These are phyloP conservation scores for Samia ricini DNA, from an alignment of 1,140 invertebrate genomes.

Conservation along the genomic window DNA sequence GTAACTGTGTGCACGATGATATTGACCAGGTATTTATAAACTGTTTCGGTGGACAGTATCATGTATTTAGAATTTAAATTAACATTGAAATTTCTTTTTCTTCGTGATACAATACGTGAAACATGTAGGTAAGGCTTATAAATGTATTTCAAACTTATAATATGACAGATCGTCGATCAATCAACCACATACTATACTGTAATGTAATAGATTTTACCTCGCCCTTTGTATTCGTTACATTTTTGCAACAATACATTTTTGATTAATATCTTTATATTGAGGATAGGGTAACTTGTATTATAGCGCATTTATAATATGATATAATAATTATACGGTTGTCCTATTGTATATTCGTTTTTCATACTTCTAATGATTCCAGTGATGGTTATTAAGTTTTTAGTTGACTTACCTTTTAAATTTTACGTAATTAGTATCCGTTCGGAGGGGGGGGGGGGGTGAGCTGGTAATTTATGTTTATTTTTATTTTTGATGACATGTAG, in stretches of 20 bases:
- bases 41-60: too few species aligned
- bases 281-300: neutral
- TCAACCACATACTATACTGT: neutral
- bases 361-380: neutral
- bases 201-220: neutral
- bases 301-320: neutral
- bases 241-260: neutral
- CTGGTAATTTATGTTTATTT: too few species aligned
- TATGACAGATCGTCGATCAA: neutral
- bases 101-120: neutral
- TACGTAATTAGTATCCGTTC: too few species aligned
- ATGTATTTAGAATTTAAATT: neutral
- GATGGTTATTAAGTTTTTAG: too few species aligned
- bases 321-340: neutral
- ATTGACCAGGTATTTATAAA: slow-evolving; percentile 10
- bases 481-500: too few species aligned
- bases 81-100: neutral
- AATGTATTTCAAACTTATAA: neutral
- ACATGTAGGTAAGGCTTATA: too few species aligned
- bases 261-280: neutral
- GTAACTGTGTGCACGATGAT: slow-evolving; percentile 34
- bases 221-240: neutral
- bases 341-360: neutral
- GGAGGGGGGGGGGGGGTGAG: too few species aligned
- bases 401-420: too few species aligned